Percentiles rank a stretch among this genome's conserved stretches.
Conservation (phyloP, 2,113 vertebrate genomes). For the Xerus inauris region DNA sequence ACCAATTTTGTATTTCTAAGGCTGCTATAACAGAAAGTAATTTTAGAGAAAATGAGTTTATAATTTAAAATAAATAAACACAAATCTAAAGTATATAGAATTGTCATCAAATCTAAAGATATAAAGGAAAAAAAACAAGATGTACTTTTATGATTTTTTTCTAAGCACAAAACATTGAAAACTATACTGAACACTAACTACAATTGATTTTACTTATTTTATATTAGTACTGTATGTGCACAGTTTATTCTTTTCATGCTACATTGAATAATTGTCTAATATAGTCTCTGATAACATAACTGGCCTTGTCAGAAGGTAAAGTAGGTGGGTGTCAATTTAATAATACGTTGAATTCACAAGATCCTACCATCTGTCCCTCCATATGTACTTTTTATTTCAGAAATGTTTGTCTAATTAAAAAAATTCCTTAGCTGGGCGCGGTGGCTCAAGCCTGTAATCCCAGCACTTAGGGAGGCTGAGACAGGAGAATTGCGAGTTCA, state of each 20-base stretch:
- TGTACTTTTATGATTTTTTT: neutral
- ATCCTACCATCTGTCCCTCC: neutral
- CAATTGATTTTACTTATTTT: neutral
- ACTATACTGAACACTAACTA: neutral
- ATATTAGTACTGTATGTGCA: neutral
- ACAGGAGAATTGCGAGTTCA: too few relatives aligned
- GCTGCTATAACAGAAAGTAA: neutral
- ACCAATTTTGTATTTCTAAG: neutral
- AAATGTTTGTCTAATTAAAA: neutral
- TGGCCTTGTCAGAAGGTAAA: neutral
- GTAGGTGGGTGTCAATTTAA: neutral
- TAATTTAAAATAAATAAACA: neutral
- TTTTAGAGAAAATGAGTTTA: neutral
- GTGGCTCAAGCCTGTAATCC: too few relatives aligned
- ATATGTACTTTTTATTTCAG: neutral
- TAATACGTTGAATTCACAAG: neutral
- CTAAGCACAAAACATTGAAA: neutral
- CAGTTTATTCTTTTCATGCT: neutral
- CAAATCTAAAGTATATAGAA: neutral
- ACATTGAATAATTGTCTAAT: neutral
- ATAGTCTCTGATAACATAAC: neutral
- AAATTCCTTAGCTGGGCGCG: too few relatives aligned
- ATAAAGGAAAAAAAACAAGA: neutral
- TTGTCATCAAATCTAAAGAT: neutral
- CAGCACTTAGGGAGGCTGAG: too few relatives aligned